A percentile compares a stretch with the other conserved stretches of the same genome.
phyloP scores from a whole-genome alignment of 2,888 invertebrate species.

The Ormyrus nitidulus region DNA sequence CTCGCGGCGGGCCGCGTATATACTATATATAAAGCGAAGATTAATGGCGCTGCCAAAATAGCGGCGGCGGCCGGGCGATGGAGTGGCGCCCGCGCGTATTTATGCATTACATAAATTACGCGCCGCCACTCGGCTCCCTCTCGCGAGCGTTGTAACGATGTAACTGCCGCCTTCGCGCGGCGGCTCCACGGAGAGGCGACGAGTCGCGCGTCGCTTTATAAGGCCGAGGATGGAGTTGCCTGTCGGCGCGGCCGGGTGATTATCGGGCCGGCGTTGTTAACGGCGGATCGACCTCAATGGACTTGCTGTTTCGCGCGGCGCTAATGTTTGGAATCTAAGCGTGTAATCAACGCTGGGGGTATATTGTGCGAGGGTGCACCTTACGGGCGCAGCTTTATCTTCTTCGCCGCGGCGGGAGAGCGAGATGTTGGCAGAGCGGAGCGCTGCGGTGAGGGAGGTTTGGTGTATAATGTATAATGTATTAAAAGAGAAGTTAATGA shows the following conservation, averaged over 20 bases:
- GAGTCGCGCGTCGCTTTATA: neutral
- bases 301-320: neutral
- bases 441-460: too few relatives aligned
- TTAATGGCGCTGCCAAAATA: slow-evolving; percentile 45
- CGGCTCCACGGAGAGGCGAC: too few relatives aligned
- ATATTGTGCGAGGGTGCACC: too few relatives aligned
- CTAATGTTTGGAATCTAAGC: neutral
- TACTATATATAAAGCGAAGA: slow-evolving; percentile 36
- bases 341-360: too few relatives aligned
- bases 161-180: too few relatives aligned
- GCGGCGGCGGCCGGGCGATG: slow-evolving; percentile 7
- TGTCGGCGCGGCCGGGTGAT: neutral
- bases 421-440: too few relatives aligned
- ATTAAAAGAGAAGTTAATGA: too few relatives aligned
- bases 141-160: neutral
- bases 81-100: slow-evolving; percentile 14
- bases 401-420: too few relatives aligned
- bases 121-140: slow-evolving; percentile 1
- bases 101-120: slow-evolving; percentile 44
- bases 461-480: too few relatives aligned
- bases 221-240: neutral
- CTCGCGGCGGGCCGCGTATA: too few relatives aligned
- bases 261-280: slow-evolving; percentile 18
- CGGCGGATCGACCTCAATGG: slow-evolving; percentile 13
- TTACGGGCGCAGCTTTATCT: too few relatives aligned